Base-by-base conservation (phyloP, 1,140 invertebrate genomes). In the Riptortus pedestris region DNA sequence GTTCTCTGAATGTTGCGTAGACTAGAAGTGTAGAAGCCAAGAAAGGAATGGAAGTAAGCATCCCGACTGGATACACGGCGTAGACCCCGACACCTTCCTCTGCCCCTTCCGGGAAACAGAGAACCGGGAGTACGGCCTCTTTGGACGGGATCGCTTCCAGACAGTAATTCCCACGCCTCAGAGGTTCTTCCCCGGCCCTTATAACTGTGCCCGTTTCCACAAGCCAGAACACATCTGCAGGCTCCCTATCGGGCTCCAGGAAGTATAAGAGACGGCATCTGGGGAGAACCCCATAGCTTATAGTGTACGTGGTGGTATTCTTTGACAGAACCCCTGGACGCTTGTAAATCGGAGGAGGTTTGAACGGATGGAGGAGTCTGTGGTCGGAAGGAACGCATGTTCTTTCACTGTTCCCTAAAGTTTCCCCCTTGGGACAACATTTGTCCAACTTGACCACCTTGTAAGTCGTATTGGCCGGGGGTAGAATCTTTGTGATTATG, bases 21-120 rank as follows among this genome's bases (percentile, higher is more conserved):
- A 88, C 84, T 27, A 86, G 63, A 57, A 89, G 83, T 1, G 87
- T 88, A 0, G 79, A 76, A 29, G 85, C 64, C 28, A 88, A 77
- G 68, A 87, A 88, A 0, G 85, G 83, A 14, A 87, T 79, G 1
- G 86, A 89, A 5, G 87, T 74, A 0, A 85, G 72, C 71, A 88
- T 79, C 24, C 83, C 85, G 16, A 76, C 51, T 0, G 70, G 71
- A 58, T 74, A 73, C 83, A 84, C 51, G 7, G 71, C 22, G 0
- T 61, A 66, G 0, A 45, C 22, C n/a, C 26, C 31, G 7, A 18
- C 51, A 2, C 33, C 48, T 29, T 63, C 47, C 4, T 57, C 62
- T n/a, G n/a, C 16, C 3, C 31, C 28, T n/a, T 59, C 57, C 11
- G 57, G 57, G 57, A 59, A 59, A 29, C 57, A 59, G 33, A 59